These are phyloP conservation scores for Deroplatys truncata DNA, from an alignment of 2,888 invertebrate genomes.

Conservation along the genomic window DNA sequence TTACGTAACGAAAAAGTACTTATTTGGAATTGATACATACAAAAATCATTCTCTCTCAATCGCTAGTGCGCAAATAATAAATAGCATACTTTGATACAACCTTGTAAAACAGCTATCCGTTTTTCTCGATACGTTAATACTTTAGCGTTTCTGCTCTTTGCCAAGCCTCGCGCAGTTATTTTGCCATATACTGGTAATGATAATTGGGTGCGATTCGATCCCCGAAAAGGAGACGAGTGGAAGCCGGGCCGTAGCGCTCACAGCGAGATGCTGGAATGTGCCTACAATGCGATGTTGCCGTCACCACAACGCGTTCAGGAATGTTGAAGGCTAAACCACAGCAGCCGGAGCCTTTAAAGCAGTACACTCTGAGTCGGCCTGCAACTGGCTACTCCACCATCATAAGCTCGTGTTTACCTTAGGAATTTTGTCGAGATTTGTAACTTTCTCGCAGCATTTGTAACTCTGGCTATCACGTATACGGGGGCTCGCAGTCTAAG, in stretches of 20 bases:
- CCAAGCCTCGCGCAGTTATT: no score
- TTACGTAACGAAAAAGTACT: no score
- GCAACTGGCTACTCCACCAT: neutral
- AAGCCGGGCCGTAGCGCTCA: neutral
- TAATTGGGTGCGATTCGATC: neutral
- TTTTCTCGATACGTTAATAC: no score
- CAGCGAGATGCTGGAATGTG: constrained; percentile 21
- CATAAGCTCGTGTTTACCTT: neutral
- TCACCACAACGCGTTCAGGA: constrained; percentile 23
- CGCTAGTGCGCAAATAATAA: no score
- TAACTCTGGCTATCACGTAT: neutral
- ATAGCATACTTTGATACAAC: no score
- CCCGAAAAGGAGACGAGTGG: neutral
- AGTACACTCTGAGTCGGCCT: constrained; percentile 12
- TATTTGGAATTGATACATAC: no score
- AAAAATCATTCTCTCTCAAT: no score
- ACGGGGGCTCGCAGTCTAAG: neutral
- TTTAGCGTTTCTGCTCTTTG: no score
- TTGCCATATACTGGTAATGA: neutral
- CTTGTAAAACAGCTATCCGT: no score
- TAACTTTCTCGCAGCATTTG: neutral
- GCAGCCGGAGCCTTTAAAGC: constrained; percentile 13
- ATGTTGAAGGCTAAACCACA: constrained; percentile 31
- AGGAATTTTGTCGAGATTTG: neutral
- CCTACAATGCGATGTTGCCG: constrained; percentile 26